Conservation (phyloP, 2,113 vertebrate genomes). For the Paratilapia polleni region DNA sequence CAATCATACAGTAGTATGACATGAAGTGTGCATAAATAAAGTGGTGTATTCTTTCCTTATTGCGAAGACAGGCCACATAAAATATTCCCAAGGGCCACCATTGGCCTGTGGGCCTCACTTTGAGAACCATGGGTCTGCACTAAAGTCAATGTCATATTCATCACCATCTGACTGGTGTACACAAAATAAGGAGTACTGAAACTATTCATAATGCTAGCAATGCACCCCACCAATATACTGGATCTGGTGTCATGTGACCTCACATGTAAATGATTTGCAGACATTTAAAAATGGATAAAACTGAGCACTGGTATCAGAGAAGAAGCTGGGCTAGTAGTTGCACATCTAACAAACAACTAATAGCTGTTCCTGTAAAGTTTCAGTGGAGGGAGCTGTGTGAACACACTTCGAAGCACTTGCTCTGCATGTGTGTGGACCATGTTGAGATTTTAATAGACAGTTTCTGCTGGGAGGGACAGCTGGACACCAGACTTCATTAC, state of each 20-base stretch:
- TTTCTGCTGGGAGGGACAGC: conserved; percentile 52
- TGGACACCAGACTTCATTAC: conserved; percentile 63
- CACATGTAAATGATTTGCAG: background rate
- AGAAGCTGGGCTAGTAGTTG: background rate
- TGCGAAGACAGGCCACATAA: background rate
- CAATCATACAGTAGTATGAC: background rate
- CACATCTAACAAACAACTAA: background rate
- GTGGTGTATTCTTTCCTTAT: background rate
- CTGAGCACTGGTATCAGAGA: background rate
- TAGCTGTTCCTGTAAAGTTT: conserved; percentile 1
- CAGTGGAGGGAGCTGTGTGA: background rate
- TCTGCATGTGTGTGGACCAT: background rate
- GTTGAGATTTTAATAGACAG: conserved; percentile 39
- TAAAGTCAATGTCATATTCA: too few relatives aligned
- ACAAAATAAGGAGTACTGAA: background rate
- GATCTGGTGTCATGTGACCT: background rate
- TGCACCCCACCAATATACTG: background rate
- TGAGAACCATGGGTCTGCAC: background rate
- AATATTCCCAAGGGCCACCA: background rate
- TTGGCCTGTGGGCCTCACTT: too few relatives aligned
- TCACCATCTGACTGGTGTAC: background rate
- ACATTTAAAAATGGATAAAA: background rate
- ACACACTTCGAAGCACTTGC: background rate
- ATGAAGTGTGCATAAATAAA: background rate
- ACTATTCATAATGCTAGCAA: background rate